Base-by-base conservation (phyloP, 1,140 invertebrate genomes). In the Caenorhabditis latens region DNA sequence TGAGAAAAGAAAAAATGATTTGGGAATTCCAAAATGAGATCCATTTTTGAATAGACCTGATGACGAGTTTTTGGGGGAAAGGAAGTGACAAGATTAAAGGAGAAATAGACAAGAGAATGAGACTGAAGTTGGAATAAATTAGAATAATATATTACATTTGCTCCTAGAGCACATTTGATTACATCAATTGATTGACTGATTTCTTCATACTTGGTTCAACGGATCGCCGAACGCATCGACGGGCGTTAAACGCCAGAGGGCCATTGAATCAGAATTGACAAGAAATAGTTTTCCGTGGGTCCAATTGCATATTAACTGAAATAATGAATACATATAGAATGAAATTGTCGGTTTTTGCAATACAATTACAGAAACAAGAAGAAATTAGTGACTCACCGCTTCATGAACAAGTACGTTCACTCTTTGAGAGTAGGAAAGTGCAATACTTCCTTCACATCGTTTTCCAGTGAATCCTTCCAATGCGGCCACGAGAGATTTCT, bases 291-390 rank as follows among this genome's bases (percentile, higher is more conserved):
- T 79, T 53, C 71, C 71, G 13, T 79, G 71, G 9, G 71, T 48
- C 71, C 71, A 79, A n/a, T 79, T 79, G 71, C 46, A 13, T 46
- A 79, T 79, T 50, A 79, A 24, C 71, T 79, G 71, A 53, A 79
- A 79, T 32, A 61, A 61, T 0, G 50, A 53, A 32, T 32, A n/a
- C n/a, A n/a, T n/a, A 32, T 32, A 32, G 32, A 32, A 32, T 32
- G 32, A 0, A 0, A 32, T 1, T 32, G 32, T 32, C 32, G 32
- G 9, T n/a, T n/a, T n/a, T 16, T 58, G 14, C 19, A 58, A 11
- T 16, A 58, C 1, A 21, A n/a, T n/a, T 9, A 63, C 1, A 21
- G 11, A 32, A 32, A 63, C 14, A 11, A 32, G 11, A 21, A 63
- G 57, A 58, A 9, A 58, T 4, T n/a, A 58, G 0, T 21, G n/a